phyloP scores from a whole-genome alignment of 2,113 vertebrate species.

The Lucifuga dentata region DNA sequence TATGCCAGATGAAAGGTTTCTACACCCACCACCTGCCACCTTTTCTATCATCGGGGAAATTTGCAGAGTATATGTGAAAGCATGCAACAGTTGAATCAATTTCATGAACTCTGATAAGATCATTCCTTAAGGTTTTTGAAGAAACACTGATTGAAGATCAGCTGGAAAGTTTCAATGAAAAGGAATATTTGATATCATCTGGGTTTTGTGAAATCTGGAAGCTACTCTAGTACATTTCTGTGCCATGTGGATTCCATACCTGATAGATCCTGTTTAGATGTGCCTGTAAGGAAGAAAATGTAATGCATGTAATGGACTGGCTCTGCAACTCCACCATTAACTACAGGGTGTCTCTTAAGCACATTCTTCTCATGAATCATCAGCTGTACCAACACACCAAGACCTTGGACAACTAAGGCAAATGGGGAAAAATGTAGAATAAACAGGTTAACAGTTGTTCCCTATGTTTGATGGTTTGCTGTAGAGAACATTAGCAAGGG shows the following conservation, averaged over 20 bases:
- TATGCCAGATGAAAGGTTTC: constrained; percentile 30
- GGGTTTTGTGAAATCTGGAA: constrained; percentile 61
- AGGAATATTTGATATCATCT: constrained; percentile 61
- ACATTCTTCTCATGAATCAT: constrained; percentile 54
- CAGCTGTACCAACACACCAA: constrained; percentile 50
- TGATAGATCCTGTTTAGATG: constrained; percentile 88
- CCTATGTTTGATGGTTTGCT: constrained; percentile 60
- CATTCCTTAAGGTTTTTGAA: constrained; percentile 66
- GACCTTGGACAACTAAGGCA: constrained; percentile 42
- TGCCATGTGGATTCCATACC: constrained; percentile 84
- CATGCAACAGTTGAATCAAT: constrained; percentile 76
- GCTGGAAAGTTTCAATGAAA: constrained; percentile 60
- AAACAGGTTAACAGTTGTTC: constrained; percentile 38
- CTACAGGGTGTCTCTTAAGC: constrained; percentile 52
- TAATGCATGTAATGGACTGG: constrained; percentile 79
- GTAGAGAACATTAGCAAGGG: constrained; percentile 26
- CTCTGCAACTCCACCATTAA: constrained; percentile 59
- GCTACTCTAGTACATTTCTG: constrained; percentile 78
- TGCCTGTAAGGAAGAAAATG: constrained; percentile 85
- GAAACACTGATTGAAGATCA: constrained; percentile 56
- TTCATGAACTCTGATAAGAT: constrained; percentile 74
- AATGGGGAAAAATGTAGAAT: constrained; percentile 51
- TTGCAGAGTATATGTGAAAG: constrained; percentile 54
- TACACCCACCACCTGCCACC: constrained; percentile 4
- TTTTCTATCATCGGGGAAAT: constrained; percentile 57